Base-by-base conservation (phyloP, 1,140 invertebrate genomes). In the Tyrophagus putrescentiae region DNA sequence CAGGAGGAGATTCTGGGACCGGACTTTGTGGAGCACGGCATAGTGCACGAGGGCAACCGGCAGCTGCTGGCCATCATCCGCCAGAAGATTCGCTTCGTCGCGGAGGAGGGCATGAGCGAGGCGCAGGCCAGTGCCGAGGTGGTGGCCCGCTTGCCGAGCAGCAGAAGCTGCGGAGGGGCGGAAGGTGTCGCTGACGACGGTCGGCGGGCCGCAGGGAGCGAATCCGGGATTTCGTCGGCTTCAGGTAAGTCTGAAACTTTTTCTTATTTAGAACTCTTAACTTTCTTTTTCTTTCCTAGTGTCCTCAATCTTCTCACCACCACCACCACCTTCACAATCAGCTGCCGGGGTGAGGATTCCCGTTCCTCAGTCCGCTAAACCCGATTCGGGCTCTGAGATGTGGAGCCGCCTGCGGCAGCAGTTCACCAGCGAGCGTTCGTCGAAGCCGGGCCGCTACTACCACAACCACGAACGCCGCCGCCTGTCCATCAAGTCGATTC, bases 1-100 rank as follows among this genome's bases (percentile, higher is more conserved):
- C 68, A 70, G 42, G 70, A 73, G 58, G 73, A 74, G 63, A 63
- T 67, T 6, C 64, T 72, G 1, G 72, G 72, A 4, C 68, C 72
- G 1, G 72, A 73, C 34, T 66, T 70, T 32, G 65, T 71, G 5
- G 71, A 73, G 48, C 72, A 73, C 53, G 63, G 64, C 25, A 27
- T 69, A 11, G 59, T 65, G 21, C 67, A 68, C 29, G 63, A 66
- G 25, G 65, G 64, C 1, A 67, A 67, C 21, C 9, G 4, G 5
- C 27, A 62, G 7, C 27, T 67, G 7, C 61, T 67, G 13, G 29
- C 62, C 25, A 41, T 33, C 9, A 59, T 67, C 11, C 6, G 21
- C 21, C 59, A 28, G 4, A 60, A 60, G 39, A 61, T 57, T 48
- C 45, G 45, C 13, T 48, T 48, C 7, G 45, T 48, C 18, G 13